phyloP scores from a whole-genome alignment of 2,888 invertebrate genomes.

The Bhutanitis thaidina region DNA sequence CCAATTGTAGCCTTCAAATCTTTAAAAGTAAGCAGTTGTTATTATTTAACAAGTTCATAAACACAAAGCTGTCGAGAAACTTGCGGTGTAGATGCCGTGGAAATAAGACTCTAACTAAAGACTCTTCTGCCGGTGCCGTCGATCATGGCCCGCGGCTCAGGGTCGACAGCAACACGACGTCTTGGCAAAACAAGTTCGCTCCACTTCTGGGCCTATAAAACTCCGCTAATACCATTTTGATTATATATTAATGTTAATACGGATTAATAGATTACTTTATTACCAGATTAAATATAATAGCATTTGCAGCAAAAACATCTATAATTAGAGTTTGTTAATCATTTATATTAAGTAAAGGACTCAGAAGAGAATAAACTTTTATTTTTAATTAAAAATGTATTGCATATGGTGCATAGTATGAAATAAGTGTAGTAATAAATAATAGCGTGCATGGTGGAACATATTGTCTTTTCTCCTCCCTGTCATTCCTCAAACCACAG shows the following conservation, averaged over 20 bases:
- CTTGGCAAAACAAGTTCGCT: slow-evolving; percentile 30
- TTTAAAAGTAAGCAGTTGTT: neutral
- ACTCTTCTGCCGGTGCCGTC: slow-evolving; percentile 26
- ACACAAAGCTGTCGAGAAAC: neutral
- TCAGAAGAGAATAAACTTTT: too few relatives aligned
- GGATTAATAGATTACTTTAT: neutral
- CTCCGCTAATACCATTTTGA: slow-evolving; percentile 7
- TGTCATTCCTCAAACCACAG: too few relatives aligned
- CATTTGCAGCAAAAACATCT: too few relatives aligned
- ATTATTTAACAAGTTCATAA: slow-evolving; percentile 5
- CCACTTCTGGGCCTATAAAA: slow-evolving; percentile 39
- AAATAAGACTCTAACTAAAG: slow-evolving; percentile 19
- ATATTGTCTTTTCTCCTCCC: too few relatives aligned
- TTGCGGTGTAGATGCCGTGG: slow-evolving; percentile 1
- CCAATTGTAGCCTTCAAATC: neutral
- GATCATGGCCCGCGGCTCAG: slow-evolving; percentile 40
- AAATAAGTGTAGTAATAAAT: too few relatives aligned
- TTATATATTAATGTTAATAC: too few relatives aligned
- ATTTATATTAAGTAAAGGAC: too few relatives aligned
- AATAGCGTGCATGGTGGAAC: too few relatives aligned
- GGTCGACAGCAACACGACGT: slow-evolving; percentile 51
- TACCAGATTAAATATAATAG: too few relatives aligned
- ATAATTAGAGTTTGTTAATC: too few relatives aligned
- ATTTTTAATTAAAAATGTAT: too few relatives aligned
- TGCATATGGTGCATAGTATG: too few relatives aligned